Percentiles rank a stretch among this genome's conserved stretches.
Conservation (phyloP, 2,797 vertebrate genomes). For the Haliaeetus vocifer region DNA sequence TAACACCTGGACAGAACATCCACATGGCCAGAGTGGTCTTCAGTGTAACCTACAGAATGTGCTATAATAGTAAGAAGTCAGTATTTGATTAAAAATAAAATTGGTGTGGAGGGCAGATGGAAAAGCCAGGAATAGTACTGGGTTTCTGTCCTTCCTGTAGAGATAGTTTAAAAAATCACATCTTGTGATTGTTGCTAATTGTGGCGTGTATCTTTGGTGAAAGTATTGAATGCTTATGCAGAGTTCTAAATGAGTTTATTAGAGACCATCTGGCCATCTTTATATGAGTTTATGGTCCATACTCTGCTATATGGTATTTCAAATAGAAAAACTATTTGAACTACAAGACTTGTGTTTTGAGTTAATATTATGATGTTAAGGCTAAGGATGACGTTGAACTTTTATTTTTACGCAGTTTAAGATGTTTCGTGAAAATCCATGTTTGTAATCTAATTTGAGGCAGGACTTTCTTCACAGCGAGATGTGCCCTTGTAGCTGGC, state of each 20-base stretch:
- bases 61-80: neutral
- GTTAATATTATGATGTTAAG: neutral
- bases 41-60: neutral
- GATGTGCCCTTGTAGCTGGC: neutral
- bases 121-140: neutral
- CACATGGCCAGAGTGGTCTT: neutral
- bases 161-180: neutral
- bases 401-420: neutral
- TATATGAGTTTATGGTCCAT: neutral
- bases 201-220: neutral
- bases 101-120: neutral
- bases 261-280: neutral
- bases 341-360: neutral
- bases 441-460: neutral
- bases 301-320: neutral
- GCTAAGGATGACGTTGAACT: neutral
- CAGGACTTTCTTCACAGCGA: neutral
- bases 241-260: neutral
- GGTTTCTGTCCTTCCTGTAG: neutral
- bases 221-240: neutral
- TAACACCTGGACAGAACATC: neutral
- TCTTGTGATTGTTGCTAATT: neutral
- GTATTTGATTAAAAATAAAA: neutral
- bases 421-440: neutral
- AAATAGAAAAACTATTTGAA: neutral